Evolutionary conservation across 2,888 invertebrate species (phyloP), one percentile per base, ranked within the genome.

Genomic region (Imbricaverruca yamaguchii): DNA sequence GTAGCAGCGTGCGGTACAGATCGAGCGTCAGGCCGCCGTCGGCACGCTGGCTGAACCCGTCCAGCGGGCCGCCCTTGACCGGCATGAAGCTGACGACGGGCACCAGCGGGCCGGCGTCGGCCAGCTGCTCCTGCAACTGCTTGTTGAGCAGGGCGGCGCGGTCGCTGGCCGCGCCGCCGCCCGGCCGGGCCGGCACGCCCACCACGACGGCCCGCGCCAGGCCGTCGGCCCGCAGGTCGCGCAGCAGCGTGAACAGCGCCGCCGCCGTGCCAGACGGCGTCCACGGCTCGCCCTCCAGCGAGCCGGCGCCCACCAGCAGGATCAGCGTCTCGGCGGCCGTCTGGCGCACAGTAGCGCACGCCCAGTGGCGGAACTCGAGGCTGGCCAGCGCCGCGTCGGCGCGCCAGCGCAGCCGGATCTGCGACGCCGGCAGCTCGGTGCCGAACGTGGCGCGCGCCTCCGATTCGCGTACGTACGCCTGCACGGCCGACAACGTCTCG

Each of bases 401-500:
- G 21, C 74, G 74, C 18, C 23, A 53, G 21, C 11, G 18, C 55
- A 74, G 74, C 21, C 55, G 74, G 74, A 74, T 74, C 21, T 15
- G 53, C 15, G 11, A 23, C 53, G 74, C 55, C 53, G 74, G 55
- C 55, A 74, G 74, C 53, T 13, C 21, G 15, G 74, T 55, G 55
- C 74, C 53, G 74, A 74, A 74, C 53, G 21, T 0, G 55, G 74
- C 74, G 53, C 74, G 74, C 53, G 74, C 10, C 74, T 53, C 74
- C 55, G 23, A 55, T 55, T 74, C 74, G 10, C 55, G 74, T 10
- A 74, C 9, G 74, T 74, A 55, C 53, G 11, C 21, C 53, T 74
- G 74, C 55, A 74, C 74, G 55, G 74, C 74, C 9, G 53, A 15
- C 74, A 74, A 55, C 55, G 74, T 55, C 55, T 74, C 74, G 74